Conservation (phyloP, 2,113 vertebrate species). For the Melanerpes aurifrons region DNA sequence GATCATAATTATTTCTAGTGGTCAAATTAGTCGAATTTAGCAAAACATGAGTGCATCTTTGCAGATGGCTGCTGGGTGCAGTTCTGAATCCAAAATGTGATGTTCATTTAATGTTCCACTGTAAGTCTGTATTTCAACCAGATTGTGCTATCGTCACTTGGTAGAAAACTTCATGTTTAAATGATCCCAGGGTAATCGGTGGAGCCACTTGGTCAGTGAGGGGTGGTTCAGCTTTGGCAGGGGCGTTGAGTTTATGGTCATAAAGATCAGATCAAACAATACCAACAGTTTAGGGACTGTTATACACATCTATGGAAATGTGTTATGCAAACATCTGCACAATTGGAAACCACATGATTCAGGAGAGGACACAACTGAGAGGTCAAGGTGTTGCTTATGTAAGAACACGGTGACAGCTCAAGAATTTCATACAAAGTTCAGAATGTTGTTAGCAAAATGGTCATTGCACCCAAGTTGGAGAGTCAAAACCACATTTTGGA, state of each 20-base stretch:
- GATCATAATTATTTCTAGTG: constrained; percentile 14
- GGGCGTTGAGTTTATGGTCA: background rate
- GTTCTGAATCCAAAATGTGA: constrained; percentile 14
- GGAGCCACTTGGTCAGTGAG: background rate
- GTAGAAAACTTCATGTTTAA: constrained; percentile 14
- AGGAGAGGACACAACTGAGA: background rate
- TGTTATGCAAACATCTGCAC: background rate
- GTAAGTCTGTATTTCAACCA: constrained; percentile 5
- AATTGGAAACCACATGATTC: background rate
- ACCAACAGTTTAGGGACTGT: background rate
- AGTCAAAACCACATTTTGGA: background rate
- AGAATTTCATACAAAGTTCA: background rate
- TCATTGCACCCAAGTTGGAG: background rate
- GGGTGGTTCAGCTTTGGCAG: background rate
- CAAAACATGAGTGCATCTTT: constrained; percentile 16
- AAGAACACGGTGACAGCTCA: background rate
- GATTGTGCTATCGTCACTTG: background rate
- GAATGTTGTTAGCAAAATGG: background rate
- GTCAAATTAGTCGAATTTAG: constrained; percentile 27
- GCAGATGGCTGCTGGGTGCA: background rate
- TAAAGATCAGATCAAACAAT: constrained; percentile 4
- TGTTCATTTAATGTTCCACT: constrained; percentile 6
- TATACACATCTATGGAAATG: background rate
- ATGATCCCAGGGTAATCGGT: constrained; percentile 1
- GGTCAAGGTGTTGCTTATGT: background rate